Conservation (phyloP, 2,888 invertebrate genomes). For the Tetrapedia diversipes region DNA sequence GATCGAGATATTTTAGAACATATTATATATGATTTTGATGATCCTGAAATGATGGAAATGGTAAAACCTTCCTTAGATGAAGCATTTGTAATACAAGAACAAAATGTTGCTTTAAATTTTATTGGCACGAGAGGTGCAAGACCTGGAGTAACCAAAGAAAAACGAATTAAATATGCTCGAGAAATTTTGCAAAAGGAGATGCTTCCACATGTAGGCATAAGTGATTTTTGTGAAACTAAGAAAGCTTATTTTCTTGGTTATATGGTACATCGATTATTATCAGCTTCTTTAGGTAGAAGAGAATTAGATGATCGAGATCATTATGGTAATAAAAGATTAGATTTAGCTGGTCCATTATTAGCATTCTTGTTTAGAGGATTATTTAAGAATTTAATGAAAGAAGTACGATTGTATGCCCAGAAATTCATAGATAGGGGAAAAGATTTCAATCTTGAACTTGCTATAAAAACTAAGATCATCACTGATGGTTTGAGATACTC, state of each 20-base stretch:
- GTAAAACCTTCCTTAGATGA: constrained; percentile 99
- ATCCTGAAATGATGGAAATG: constrained; percentile 99
- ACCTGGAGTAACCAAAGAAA: constrained; percentile 99
- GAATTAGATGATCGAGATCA: constrained; percentile 99
- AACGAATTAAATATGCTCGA: constrained; percentile 99
- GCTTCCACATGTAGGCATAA: constrained; percentile 99
- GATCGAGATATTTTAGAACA: constrained; percentile 99
- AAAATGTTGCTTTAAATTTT: constrained; percentile 99
- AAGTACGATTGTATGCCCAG: constrained; percentile 99
- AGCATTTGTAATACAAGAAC: constrained; percentile 99
- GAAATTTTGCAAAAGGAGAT: constrained; percentile 99
- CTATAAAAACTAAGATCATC: constrained; percentile 98
- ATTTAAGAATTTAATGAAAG: constrained; percentile 97
- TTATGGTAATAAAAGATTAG: constrained; percentile 99
- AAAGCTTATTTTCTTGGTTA: constrained; percentile 99
- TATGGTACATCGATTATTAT: constrained; percentile 98
- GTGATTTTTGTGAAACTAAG: constrained; percentile 99
- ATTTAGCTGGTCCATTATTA: constrained; percentile 97
- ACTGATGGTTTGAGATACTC: constrained; percentile 99
- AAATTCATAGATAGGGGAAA: constrained; percentile 99
- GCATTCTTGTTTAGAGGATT: constrained; percentile 98
- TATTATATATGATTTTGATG: constrained; percentile 99
- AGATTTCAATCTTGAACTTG: constrained; percentile 98
- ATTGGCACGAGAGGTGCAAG: constrained; percentile 98
- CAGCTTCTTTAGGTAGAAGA: constrained; percentile 97